Percentiles rank a stretch among this genome's conserved stretches.
phyloP scores from a whole-genome alignment of 2,888 invertebrate species.

The Sclerodermus sp. region DNA sequence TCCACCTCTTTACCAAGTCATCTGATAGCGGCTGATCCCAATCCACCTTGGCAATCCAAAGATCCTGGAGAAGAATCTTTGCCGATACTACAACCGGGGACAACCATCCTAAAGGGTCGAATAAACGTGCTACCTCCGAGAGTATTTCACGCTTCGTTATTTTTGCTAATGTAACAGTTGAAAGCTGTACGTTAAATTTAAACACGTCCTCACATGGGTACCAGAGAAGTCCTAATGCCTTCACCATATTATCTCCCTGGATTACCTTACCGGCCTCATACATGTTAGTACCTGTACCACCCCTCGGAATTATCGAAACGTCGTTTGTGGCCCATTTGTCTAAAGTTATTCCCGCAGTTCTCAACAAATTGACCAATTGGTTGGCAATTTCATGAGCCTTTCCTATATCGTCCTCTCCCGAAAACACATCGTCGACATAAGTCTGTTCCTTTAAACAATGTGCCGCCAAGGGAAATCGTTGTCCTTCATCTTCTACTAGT shows the following conservation, averaged over 20 bases:
- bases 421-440: constrained; percentile 4
- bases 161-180: too few species aligned
- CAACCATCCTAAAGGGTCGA: neutral
- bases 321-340: constrained; percentile 11
- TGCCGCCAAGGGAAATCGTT: neutral
- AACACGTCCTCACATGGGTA: neutral
- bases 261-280: neutral
- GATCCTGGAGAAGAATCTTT: neutral
- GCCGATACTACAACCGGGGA: neutral
- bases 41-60: neutral
- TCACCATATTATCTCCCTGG: too few species aligned
- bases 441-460: neutral
- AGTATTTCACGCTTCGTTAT: neutral
- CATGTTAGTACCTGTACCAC: too few species aligned
- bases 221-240: neutral
- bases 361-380: neutral
- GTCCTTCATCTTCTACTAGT: neutral
- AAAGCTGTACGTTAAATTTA: neutral
- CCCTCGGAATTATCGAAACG: neutral
- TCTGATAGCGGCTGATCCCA: neutral
- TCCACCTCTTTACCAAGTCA: neutral
- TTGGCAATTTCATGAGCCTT: too few species aligned
- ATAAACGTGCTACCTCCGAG: neutral
- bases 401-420: neutral
- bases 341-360: constrained; percentile 4